Percentiles rank a stretch among this genome's conserved stretches.
phyloP scores from a whole-genome alignment of 2,113 vertebrate genomes.

The Aegotheles bennettii region DNA sequence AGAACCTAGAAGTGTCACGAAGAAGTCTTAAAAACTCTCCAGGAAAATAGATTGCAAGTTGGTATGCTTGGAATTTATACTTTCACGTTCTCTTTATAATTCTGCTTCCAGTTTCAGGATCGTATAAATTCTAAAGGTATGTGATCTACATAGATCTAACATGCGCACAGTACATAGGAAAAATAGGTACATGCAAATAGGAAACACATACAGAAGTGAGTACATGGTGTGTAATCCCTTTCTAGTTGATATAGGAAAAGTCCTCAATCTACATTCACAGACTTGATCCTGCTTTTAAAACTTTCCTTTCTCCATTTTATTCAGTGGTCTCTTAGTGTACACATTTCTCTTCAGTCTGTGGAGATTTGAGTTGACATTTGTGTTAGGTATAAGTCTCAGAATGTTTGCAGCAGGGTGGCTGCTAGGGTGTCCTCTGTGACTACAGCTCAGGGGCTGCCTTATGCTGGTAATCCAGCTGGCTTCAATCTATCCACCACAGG shows the following conservation, averaged over 20 bases:
- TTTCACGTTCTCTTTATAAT: too few relatives aligned
- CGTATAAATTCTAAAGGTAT: not conserved
- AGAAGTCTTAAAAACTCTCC: too few relatives aligned
- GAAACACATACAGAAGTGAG: not conserved
- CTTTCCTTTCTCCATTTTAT: not conserved
- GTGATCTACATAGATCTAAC: not conserved
- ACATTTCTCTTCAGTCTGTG: rapidly evolving
- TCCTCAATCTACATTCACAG: not conserved
- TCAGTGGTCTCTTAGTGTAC: not conserved
- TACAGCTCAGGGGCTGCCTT: not conserved
- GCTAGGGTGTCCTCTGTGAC: not conserved
- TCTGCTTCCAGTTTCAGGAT: not conserved
- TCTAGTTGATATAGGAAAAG: not conserved
- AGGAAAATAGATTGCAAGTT: too few relatives aligned
- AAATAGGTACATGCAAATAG: not conserved
- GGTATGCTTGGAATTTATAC: too few relatives aligned
- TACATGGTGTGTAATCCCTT: not conserved
- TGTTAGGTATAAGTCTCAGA: not conserved
- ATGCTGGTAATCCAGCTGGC: not conserved
- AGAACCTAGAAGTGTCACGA: not conserved
- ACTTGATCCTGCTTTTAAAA: not conserved
- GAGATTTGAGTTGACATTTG: not conserved
- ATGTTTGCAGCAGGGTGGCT: not conserved
- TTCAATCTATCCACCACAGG: too few relatives aligned
- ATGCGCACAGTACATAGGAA: not conserved